Base-by-base conservation (phyloP, 2,888 invertebrate species). In the Eurytoma californica region DNA sequence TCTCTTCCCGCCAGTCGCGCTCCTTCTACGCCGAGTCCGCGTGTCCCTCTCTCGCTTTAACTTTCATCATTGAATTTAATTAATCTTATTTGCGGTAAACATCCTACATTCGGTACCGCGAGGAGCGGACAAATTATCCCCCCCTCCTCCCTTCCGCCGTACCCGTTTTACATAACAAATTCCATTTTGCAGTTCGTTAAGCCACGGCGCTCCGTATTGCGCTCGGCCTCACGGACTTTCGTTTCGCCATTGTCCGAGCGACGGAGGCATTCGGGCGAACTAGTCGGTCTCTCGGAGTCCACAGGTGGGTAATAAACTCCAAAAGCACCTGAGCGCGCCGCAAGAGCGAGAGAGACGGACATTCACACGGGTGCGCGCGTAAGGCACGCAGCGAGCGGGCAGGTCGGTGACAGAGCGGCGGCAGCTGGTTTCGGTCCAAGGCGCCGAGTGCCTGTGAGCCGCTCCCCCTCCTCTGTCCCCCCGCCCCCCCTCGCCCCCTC, bases 351-450 rank as follows among this genome's bases (percentile, higher is more conserved):
- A 58, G 61, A 61, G n/a, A 24, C 53, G 57, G 18, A n/a, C 18
- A 39, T 39, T 63, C 39, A 30, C 39, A 24, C 20, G 14, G 28
- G 55, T 20, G 79, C 67, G 80, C 72, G 72, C 69, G 61, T 68
- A 76, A 67, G 53, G 18, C 60, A 74, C 51, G 68, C 80, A 67
- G 73, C 7, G 57, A 66, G 39, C 13, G 47, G 55, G 18, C 78
- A 83, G 78, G 80, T 85, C 83, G 83, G 82, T 84, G 86, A 88
- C 86, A 85, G 58, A 30, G 20, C 18, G 20, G 86, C 86, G 53
- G 47, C 30, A 86, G 85, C 86, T 87, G 86, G 85, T 86, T 83
- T 82, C 82, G 85, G 85, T 86, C 86, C 84, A 84, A 84, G 74
- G 66, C 73, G 60, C 63, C 68, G n/a, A 61, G 68, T 67, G 69